Percentiles rank a stretch among this genome's conserved stretches.
Evolutionary conservation across 2,888 invertebrate species (phyloP).

Genomic region (Cheilosia scutellata): DNA sequence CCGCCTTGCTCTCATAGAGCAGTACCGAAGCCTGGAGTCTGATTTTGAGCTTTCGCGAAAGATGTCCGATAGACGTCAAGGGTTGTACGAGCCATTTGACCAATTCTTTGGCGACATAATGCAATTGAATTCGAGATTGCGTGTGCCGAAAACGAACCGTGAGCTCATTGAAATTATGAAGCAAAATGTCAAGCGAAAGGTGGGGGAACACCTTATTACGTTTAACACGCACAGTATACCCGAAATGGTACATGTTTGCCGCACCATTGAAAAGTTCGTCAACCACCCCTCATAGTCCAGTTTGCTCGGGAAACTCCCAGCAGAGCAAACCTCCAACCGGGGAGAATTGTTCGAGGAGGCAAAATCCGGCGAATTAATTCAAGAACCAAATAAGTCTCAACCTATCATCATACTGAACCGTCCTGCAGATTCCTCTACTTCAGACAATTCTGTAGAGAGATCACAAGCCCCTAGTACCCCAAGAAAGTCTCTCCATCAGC

Average conservation of each 20-base stretch:
- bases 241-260: not conserved
- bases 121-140: not conserved
- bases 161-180: not conserved
- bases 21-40: not conserved
- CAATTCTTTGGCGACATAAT: too few relatives aligned
- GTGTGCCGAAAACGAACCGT: not conserved
- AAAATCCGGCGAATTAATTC: not conserved
- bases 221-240: not conserved
- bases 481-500: not conserved
- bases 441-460: not conserved
- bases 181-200: not conserved
- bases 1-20: not conserved
- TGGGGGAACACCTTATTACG: not conserved
- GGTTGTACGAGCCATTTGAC: not conserved
- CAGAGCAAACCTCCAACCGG: conserved; percentile 15
- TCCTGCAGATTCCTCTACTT: too few relatives aligned
- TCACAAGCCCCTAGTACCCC: not conserved
- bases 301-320: conserved; percentile 4
- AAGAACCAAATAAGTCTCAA: not conserved
- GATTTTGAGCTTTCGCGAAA: not conserved
- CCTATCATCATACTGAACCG: not conserved
- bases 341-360: conserved; percentile 19
- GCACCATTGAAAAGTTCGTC: not conserved
- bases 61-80: not conserved
- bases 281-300: not conserved